phyloP scores from a whole-genome alignment of 2,888 invertebrate species.

The Papilio elwesi region DNA sequence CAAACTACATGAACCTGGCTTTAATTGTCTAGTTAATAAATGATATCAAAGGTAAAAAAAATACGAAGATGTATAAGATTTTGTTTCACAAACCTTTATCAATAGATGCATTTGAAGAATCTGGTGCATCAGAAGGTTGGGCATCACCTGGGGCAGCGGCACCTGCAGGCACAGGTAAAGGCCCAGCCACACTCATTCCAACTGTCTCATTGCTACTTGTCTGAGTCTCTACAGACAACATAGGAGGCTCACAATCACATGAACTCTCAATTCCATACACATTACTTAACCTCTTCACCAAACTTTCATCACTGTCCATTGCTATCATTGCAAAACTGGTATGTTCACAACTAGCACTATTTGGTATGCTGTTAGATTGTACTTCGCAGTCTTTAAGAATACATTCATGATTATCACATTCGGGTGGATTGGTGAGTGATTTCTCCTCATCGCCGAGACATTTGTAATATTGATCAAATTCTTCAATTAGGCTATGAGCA shows the following conservation, averaged over 20 bases:
- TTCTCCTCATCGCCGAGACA: conserved; percentile 60
- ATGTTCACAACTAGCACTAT: conserved; percentile 36
- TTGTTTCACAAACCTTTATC: conserved; percentile 41
- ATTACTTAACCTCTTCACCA: conserved; percentile 42
- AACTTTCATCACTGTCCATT: conserved; percentile 44
- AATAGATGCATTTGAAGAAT: conserved; percentile 10
- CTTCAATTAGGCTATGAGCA: conserved; percentile 75
- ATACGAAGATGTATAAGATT: too few relatives aligned
- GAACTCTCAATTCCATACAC: conserved; percentile 37
- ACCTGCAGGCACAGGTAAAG: conserved; percentile 69
- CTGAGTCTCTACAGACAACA: conserved; percentile 43
- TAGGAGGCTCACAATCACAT: conserved; percentile 44
- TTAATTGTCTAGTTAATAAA: too few relatives aligned
- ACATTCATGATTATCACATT: conserved; percentile 30
- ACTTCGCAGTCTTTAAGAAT: conserved; percentile 12
- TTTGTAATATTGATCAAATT: conserved; percentile 74
- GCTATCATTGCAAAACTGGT: conserved; percentile 36
- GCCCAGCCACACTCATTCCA: conserved; percentile 55
- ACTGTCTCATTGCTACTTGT: conserved; percentile 36
- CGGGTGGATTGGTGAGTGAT: conserved; percentile 43
- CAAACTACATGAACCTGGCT: too few relatives aligned
- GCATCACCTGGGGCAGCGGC: conserved; percentile 55
- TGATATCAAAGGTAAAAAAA: too few relatives aligned
- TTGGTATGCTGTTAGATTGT: conserved; percentile 7
- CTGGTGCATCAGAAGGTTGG: conserved; percentile 46